Evolutionary conservation across 2,797 vertebrate genomes (phyloP), one percentile per base, ranked within the genome.

Genomic region (Helarctos malayanus): DNA sequence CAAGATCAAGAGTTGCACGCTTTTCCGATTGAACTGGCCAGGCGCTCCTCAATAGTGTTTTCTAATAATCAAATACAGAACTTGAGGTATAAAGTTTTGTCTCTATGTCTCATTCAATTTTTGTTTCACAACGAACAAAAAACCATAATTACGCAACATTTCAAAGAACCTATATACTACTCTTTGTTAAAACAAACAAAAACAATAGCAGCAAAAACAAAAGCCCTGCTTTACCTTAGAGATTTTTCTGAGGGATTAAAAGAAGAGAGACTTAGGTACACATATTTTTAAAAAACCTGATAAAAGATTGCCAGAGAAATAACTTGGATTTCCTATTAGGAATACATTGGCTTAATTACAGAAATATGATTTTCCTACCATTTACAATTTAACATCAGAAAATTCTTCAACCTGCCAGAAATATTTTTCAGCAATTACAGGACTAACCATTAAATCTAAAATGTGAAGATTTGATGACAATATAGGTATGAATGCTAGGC

Each of bases 201-300:
- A 90, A 27, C 27, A 79, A 45, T 3, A 19, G 45, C 5, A 85
- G 49, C 38, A 65, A 71, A 18, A 80, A 69, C 25, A 90, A 87
- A 63, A 97, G 92, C 65, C 83, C 95, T 96, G 61, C 83, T 97
- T 97, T 98, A 98, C 96, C 96, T 98, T 89, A 97, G 98, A 98
- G 98, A 95, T 96, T 98, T 98, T 98, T 98, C 98, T 98, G 97
- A 97, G 96, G 96, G 94, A 91, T 98, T 98, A 98, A 98, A 93
- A 88, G 97, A 96, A 98, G 93, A 98, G 95, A 96, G 97, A 97
- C 14, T 98, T 98, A 98, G 98, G 98, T 98, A 98, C 92, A 93
- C 89, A 95, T 97, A 35, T 75, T 75, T 98, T 98, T 84, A 97
- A 98, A 98, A 98, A 87, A 96, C 87, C 94, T 96, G 98, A 97